Evolutionary conservation across 2,797 vertebrate species (phyloP).

Genomic region (Loris lydekkerianus): DNA sequence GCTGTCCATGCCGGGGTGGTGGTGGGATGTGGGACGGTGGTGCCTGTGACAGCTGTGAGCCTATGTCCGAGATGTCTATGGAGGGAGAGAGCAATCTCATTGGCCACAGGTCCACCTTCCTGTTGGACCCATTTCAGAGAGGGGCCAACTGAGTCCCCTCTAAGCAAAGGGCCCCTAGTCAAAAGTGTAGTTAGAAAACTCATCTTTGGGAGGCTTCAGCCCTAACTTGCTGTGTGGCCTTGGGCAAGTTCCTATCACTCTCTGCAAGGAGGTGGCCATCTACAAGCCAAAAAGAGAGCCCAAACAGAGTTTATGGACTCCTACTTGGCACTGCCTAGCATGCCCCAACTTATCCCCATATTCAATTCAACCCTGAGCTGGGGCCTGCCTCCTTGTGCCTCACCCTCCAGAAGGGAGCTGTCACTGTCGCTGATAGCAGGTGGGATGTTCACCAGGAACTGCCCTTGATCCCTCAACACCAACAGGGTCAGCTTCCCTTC

Average conservation of each 20-base stretch:
- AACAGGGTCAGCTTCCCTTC: conserved; percentile 94
- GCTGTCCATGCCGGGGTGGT: conserved; percentile 59
- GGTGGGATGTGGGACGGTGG: conserved; percentile 82
- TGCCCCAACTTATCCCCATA: rapidly evolving
- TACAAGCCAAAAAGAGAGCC: too few species aligned
- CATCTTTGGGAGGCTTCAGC: background rate
- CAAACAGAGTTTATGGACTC: too few species aligned
- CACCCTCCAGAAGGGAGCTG: conserved; percentile 95
- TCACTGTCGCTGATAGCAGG: conserved; percentile 91
- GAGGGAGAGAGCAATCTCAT: background rate
- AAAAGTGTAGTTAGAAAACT: background rate
- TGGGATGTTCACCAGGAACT: conserved; percentile 96
- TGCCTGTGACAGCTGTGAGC: conserved; percentile 86
- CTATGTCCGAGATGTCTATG: conserved; percentile 95
- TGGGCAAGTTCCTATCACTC: background rate
- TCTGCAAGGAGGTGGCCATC: background rate
- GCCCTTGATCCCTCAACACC: conserved; percentile 93
- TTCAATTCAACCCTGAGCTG: background rate
- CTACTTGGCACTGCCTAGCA: background rate
- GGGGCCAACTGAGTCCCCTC: background rate
- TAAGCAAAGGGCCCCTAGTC: background rate
- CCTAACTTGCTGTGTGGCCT: background rate
- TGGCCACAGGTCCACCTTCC: background rate
- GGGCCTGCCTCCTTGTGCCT: conserved; percentile 52
- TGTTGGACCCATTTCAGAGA: background rate